Conservation (phyloP, 2,797 vertebrate genomes). For the Phataginus tetradactyla region DNA sequence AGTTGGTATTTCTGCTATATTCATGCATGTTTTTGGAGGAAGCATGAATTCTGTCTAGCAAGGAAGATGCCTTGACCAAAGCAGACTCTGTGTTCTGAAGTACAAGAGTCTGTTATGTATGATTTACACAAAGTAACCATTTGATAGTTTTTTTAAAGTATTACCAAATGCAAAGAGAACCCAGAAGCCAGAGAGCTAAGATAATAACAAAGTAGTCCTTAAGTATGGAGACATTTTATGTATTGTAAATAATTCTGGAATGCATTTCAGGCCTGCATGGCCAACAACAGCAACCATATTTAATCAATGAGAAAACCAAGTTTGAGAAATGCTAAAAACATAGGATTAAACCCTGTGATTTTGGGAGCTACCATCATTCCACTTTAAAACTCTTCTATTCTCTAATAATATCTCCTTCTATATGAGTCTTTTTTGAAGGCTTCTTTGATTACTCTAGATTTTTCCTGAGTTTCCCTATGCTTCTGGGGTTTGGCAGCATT, state of each 20-base stretch:
- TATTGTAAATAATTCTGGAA: background rate
- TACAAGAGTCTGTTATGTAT: background rate
- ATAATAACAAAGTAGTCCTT: background rate
- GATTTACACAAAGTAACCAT: background rate
- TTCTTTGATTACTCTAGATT: background rate
- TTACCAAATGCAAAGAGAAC: background rate
- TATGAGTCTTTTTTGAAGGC: background rate
- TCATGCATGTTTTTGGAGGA: background rate
- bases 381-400: background rate
- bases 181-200: background rate
- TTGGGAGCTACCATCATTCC: background rate
- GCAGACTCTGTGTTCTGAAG: background rate
- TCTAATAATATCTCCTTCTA: background rate
- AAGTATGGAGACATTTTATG: background rate
- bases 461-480: background rate
- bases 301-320: background rate
- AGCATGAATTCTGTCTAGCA: background rate
- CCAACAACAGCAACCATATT: background rate
- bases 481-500: background rate
- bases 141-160: background rate
- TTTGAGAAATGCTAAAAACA: background rate
- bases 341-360: background rate
- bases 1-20: background rate
- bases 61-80: background rate
- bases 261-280: background rate